A percentile compares a stretch with the other conserved stretches of the same genome.
These are phyloP conservation scores for Oligia latruncula DNA, from an alignment of 2,888 invertebrate species.

Conservation along the genomic window DNA sequence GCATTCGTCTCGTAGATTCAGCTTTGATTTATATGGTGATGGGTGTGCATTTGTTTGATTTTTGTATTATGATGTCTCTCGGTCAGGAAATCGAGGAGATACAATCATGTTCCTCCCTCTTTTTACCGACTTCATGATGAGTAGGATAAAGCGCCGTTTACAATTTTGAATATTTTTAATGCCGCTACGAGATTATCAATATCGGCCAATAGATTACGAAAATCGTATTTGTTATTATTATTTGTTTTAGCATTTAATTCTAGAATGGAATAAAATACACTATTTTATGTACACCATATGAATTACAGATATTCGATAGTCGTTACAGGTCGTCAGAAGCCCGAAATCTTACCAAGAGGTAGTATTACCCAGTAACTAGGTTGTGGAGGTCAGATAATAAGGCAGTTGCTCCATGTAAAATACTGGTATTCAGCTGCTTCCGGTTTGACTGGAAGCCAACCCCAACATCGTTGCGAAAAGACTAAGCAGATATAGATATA, in stretches of 20 bases:
- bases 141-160: background rate
- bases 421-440: background rate
- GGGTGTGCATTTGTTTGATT: conserved; percentile 42
- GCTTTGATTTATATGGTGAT: conserved; percentile 67
- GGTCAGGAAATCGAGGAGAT: background rate
- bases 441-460: background rate
- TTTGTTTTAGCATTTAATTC: background rate
- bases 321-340: background rate
- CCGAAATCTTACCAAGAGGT: background rate
- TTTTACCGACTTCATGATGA: background rate
- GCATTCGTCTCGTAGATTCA: conserved; percentile 72
- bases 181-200: background rate
- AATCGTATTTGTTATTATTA: background rate
- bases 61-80: background rate
- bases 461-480: background rate
- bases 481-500: too few species aligned
- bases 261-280: background rate
- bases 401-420: too few species aligned
- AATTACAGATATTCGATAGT: background rate
- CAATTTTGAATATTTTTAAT: background rate
- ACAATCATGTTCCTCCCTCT: background rate
- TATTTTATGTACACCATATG: background rate
- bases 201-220: background rate
- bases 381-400: background rate
- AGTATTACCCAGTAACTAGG: background rate